Conservation (phyloP, 2,888 invertebrate genomes). For the Ramazzottius varieornatus region DNA sequence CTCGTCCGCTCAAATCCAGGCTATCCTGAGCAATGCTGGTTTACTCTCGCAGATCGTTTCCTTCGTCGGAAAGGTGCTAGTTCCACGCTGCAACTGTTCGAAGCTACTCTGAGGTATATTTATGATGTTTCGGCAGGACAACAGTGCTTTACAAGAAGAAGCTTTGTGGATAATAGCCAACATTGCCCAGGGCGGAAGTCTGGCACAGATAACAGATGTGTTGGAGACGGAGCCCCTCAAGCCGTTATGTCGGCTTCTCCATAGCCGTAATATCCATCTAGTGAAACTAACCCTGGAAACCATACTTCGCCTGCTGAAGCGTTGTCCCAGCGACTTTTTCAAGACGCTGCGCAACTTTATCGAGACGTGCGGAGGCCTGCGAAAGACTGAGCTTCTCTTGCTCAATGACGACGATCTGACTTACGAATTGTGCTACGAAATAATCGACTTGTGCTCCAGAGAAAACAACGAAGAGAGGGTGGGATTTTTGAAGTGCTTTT, state of each 20-base stretch:
- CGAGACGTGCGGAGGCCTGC: background rate
- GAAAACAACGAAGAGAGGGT: background rate
- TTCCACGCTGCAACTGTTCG: too few relatives aligned
- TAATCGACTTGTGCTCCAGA: background rate
- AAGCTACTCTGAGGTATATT: too few relatives aligned
- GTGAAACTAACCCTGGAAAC: background rate
- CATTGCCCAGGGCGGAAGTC: background rate
- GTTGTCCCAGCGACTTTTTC: background rate
- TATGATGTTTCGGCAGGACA: background rate
- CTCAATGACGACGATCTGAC: background rate
- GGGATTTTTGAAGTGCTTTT: too few relatives aligned
- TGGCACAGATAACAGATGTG: background rate
- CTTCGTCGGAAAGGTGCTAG: background rate
- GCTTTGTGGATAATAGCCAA: background rate
- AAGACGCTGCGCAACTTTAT: background rate
- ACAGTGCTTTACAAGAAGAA: background rate
- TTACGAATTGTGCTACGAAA: background rate
- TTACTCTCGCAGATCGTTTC: background rate
- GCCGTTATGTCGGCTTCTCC: background rate
- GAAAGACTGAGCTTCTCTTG: background rate
- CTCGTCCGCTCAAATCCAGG: background rate
- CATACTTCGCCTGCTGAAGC: background rate
- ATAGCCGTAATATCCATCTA: background rate
- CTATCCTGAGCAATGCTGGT: background rate
- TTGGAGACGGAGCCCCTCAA: background rate